These are phyloP conservation scores for rabbit (Oryctolagus cuniculus) DNA, from an alignment of 2,113 vertebrate genomes.

Conservation along the genomic window mOryCun1.1 NC_091441.1:75918501-75919000, in stretches of 20 bases:
- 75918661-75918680: neutral
- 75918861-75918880: neutral
- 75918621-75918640: neutral
- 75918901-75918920: neutral
- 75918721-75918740: neutral
- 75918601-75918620: neutral
- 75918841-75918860: neutral
- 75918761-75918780: neutral
- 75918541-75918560: neutral
- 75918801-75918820: neutral
- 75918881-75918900: neutral
- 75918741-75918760: neutral
- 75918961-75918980: neutral
- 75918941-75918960: neutral
- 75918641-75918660: too few species aligned
- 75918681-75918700: neutral
- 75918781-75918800: neutral
- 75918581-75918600: neutral
- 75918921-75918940: rapidly evolving
- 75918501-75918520: neutral
- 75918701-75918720: neutral
- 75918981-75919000: neutral
- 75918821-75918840: neutral
- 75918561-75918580: neutral
- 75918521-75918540: neutral